phyloP scores from a whole-genome alignment of 2,797 vertebrate species.

The Gymnoscopelus braueri region DNA sequence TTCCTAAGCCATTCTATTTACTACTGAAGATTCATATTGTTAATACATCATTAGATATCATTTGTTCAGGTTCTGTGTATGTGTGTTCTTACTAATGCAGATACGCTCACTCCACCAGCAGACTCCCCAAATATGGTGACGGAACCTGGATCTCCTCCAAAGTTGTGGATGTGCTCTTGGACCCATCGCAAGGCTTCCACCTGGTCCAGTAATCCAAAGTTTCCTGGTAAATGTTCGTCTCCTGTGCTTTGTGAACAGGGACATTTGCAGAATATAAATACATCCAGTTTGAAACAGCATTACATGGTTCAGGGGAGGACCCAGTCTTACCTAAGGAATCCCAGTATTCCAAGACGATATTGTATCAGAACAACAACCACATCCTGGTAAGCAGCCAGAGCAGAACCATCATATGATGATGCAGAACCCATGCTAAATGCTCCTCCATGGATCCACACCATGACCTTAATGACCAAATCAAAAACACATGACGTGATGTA shows the following conservation, averaged over 20 bases:
- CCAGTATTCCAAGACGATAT: conserved; percentile 84
- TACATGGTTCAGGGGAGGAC: too few relatives aligned
- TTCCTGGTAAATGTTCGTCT: conserved; percentile 76
- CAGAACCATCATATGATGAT: conserved; percentile 77
- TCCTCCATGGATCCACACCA: conserved; percentile 87
- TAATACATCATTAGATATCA: too few relatives aligned
- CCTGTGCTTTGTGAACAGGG: conserved; percentile 68
- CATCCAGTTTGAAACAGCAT: too few relatives aligned
- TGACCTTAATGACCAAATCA: conserved; percentile 72
- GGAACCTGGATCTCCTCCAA: conserved; percentile 77
- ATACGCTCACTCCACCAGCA: conserved; percentile 81
- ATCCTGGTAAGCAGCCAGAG: conserved; percentile 79
- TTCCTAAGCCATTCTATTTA: too few relatives aligned
- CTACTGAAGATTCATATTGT: conserved; percentile 7
- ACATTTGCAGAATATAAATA: background rate
- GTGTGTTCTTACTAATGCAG: conserved; percentile 60
- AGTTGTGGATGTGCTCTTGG: conserved; percentile 80
- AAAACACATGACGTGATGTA: background rate
- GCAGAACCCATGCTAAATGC: conserved; percentile 62
- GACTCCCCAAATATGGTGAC: conserved; percentile 85
- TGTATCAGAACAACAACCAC: conserved; percentile 85
- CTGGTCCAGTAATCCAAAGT: conserved; percentile 81
- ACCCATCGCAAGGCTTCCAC: conserved; percentile 79
- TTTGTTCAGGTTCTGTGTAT: too few relatives aligned
- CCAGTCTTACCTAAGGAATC: conserved; percentile 84